phyloP scores from a whole-genome alignment of 2,888 invertebrate species.

The Norana najaformis region DNA sequence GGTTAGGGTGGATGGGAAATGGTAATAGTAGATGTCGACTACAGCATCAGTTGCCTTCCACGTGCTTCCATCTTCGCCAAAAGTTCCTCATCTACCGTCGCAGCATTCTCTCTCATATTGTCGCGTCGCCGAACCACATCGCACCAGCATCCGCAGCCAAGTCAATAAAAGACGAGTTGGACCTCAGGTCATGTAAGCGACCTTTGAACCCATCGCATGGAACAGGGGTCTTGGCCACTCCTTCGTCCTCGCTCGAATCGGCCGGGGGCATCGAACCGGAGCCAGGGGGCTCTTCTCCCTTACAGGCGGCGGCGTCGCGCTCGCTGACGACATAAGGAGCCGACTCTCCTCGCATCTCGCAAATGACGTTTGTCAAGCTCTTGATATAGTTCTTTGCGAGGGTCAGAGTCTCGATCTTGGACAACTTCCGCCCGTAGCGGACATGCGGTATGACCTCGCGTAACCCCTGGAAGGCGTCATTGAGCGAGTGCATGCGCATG shows the following conservation, averaged over 20 bases:
- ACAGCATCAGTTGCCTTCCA: background rate
- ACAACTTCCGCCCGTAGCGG: constrained; percentile 79
- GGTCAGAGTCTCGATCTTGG: constrained; percentile 85
- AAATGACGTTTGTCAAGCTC: constrained; percentile 83
- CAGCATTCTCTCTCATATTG: background rate
- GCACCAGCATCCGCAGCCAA: background rate
- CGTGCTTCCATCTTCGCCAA: background rate
- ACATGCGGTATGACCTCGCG: constrained; percentile 85
- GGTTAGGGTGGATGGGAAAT: background rate
- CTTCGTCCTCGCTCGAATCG: background rate
- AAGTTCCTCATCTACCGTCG: background rate
- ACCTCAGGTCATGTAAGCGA: background rate
- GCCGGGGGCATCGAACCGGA: background rate
- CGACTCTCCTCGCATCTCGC: constrained; percentile 76
- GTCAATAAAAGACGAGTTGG: background rate
- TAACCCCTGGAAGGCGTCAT: constrained; percentile 85
- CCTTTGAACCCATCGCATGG: background rate
- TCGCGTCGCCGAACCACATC: background rate
- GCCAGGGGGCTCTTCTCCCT: background rate
- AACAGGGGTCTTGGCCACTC: background rate
- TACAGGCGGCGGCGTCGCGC: constrained; percentile 17
- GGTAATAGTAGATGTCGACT: background rate
- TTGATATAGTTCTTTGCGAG: constrained; percentile 88
- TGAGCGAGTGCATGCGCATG: constrained; percentile 88
- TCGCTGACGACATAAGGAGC: constrained; percentile 68